Percentiles rank a stretch among this genome's conserved stretches.
These are phyloP conservation scores for Salminus brasiliensis DNA, from an alignment of 2,113 vertebrate genomes.

Conservation along the genomic window DNA sequence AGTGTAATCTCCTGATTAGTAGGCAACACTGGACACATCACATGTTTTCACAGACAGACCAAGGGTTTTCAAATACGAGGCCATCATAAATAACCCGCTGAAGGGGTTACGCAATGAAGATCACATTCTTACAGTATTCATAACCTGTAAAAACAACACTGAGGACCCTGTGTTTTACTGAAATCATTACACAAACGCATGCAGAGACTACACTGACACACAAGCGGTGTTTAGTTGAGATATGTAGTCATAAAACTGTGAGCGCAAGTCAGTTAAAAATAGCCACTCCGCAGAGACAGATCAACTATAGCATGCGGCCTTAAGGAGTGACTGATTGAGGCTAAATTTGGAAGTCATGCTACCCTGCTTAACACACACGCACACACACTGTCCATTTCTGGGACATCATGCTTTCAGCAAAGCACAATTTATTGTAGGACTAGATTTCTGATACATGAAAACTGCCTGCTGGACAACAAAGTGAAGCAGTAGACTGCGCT, in stretches of 20 bases:
- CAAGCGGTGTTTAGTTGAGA: background rate
- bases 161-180: background rate
- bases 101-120: background rate
- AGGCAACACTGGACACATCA: background rate
- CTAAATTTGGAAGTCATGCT: slow-evolving; percentile 43
- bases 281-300: slow-evolving; percentile 13
- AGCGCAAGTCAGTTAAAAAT: slow-evolving; percentile 48
- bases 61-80: background rate
- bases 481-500: no score
- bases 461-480: no score
- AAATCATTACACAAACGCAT: no score
- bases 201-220: background rate
- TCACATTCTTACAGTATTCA: background rate
- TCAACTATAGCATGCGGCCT: slow-evolving; percentile 27
- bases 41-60: background rate
- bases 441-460: no score
- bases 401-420: background rate
- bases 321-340: background rate
- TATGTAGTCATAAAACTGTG: background rate
- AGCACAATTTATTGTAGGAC: no score
- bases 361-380: background rate
- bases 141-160: background rate
- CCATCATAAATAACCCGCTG: background rate
- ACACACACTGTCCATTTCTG: background rate
- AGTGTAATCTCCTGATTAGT: no score